Conservation (phyloP, 2,888 invertebrate species). For the Alviniconcha strummeri region DNA sequence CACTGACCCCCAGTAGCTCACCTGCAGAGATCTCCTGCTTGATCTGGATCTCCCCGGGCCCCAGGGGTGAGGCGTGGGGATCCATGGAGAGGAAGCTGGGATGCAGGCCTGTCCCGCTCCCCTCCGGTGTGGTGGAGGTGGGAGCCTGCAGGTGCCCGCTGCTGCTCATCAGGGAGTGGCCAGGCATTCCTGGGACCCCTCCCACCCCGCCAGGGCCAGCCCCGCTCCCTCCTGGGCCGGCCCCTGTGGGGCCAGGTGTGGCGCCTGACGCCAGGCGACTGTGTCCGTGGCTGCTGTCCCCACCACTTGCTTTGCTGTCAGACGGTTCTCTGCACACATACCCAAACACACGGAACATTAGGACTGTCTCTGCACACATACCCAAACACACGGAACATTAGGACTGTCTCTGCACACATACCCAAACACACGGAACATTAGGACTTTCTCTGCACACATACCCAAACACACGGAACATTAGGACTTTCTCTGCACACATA, state of each 20-base stretch:
- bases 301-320: constrained; percentile 43
- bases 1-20: neutral
- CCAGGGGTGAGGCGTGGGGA: constrained; percentile 24
- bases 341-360: too few relatives aligned
- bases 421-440: too few relatives aligned
- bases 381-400: neutral
- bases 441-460: too few relatives aligned
- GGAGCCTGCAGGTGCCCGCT: constrained; percentile 51
- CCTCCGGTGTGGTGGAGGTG: constrained; percentile 60
- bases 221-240: constrained; percentile 27
- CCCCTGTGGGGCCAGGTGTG: constrained; percentile 43
- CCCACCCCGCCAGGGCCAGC: constrained; percentile 23
- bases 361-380: neutral
- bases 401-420: neutral
- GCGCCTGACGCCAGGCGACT: constrained; percentile 50
- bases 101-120: constrained; percentile 34
- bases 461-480: too few relatives aligned
- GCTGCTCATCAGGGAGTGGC: constrained; percentile 31
- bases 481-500: neutral
- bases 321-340: constrained; percentile 40
- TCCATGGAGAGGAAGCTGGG: constrained; percentile 40
- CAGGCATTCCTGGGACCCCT: constrained; percentile 17
- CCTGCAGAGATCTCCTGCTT: constrained; percentile 40
- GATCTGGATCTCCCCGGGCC: constrained; percentile 30
- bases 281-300: constrained; percentile 46